Percentiles rank a stretch among this genome's conserved stretches.
These are phyloP conservation scores for Pherbina coryleti DNA, from an alignment of 2,888 invertebrate species.

Conservation along the genomic window DNA sequence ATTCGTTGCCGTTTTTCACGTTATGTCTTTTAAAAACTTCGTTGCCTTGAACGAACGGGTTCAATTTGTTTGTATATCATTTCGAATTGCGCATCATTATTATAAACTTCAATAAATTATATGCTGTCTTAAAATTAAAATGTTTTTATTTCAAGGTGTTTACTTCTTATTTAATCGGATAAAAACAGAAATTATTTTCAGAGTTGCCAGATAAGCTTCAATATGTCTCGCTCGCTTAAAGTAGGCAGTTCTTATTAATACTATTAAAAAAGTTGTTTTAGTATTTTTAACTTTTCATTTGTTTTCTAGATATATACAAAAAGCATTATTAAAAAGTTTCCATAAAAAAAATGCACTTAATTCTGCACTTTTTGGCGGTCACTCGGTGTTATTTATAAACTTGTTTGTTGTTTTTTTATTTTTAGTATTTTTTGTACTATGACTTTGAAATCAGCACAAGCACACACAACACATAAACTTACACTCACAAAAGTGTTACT, in stretches of 20 bases:
- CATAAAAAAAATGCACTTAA: background rate
- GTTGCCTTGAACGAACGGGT: background rate
- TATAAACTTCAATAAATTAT: background rate
- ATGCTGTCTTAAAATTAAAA: background rate
- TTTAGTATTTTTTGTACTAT: background rate
- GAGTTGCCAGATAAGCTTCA: background rate
- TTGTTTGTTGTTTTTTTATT: background rate
- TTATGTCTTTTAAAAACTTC: background rate
- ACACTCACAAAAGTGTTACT: background rate
- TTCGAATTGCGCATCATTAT: conserved; percentile 12
- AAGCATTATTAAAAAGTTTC: background rate
- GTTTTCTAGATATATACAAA: background rate
- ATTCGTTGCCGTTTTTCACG: background rate
- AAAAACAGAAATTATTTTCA: background rate
- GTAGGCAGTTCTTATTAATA: no score
- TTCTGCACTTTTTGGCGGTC: conserved; percentile 10
- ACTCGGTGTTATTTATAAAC: background rate
- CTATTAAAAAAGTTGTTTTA: no score
- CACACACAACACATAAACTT: background rate
- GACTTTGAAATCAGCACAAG: background rate
- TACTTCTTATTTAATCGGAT: background rate
- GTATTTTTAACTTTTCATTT: background rate
- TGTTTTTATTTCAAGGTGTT: background rate
- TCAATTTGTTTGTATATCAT: conserved; percentile 1
- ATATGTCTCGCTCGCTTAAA: background rate